Percentiles rank a stretch among this genome's conserved stretches.
These are phyloP conservation scores for Podarcis siculus DNA, from an alignment of 2,797 vertebrate species.

Conservation along the genomic window DNA sequence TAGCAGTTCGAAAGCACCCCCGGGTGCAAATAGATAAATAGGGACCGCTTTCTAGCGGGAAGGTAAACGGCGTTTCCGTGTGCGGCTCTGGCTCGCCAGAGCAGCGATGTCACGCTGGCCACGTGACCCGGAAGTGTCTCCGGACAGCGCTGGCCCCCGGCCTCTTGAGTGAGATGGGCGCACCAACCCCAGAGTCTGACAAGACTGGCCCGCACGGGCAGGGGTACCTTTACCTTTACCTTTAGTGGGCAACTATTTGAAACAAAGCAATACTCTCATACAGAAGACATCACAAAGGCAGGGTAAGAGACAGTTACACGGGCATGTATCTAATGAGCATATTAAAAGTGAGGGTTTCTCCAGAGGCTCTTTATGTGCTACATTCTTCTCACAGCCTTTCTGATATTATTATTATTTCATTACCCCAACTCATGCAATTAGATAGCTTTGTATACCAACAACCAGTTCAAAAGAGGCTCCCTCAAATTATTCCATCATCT, in stretches of 20 bases:
- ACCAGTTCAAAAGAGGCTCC: background rate
- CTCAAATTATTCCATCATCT: background rate
- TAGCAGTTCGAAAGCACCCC: too few relatives aligned
- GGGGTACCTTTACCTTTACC: too few relatives aligned
- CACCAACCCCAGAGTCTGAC: too few relatives aligned
- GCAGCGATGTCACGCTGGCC: too few relatives aligned
- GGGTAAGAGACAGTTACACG: background rate
- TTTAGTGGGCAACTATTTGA: conserved; percentile 21
- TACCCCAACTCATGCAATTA: background rate
- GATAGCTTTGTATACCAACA: background rate
- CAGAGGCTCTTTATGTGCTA: background rate
- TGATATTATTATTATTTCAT: background rate
- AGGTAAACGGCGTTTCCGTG: too few relatives aligned
- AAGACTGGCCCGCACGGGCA: too few relatives aligned
- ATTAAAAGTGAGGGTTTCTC: background rate
- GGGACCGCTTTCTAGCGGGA: too few relatives aligned
- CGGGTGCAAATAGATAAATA: too few relatives aligned
- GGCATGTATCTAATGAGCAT: background rate
- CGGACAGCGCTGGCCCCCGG: too few relatives aligned
- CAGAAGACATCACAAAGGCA: conserved; percentile 6
- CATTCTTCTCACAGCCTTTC: background rate
- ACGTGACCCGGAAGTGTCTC: too few relatives aligned
- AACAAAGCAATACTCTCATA: conserved; percentile 12
- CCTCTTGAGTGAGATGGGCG: too few relatives aligned
- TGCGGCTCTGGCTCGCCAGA: too few relatives aligned